Evolutionary conservation across 2,113 vertebrate genomes (phyloP).

Genomic region (Ivindomyrus marchei): DNA sequence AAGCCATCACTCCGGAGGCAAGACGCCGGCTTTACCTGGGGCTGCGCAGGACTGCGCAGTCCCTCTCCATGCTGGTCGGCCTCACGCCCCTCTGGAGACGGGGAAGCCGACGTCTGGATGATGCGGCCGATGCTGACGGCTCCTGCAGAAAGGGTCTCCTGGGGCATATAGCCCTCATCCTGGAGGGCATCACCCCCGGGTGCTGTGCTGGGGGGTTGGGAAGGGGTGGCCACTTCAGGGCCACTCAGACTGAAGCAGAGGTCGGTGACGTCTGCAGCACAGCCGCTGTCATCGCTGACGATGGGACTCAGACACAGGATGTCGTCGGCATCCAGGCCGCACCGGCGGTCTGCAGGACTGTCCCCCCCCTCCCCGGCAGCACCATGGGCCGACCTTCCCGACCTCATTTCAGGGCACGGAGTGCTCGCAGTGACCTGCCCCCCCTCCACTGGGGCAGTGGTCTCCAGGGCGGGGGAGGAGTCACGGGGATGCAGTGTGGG

Average conservation of each 20-base stretch:
- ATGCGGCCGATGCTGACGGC: neutral
- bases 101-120: neutral
- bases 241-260: no score
- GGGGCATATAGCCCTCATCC: neutral
- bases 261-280: neutral
- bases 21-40: neutral
- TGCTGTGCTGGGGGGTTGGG: neutral
- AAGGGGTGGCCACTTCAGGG: neutral
- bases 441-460: neutral
- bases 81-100: neutral
- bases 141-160: neutral
- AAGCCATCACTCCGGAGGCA: neutral
- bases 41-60: neutral
- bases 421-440: neutral
- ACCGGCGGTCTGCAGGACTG: neutral
- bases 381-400: neutral
- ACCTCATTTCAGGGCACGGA: neutral
- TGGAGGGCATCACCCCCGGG: neutral
- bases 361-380: neutral
- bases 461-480: neutral
- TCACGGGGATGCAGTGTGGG: neutral
- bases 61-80: no score
- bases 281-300: neutral
- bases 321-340: conserved; percentile 29
- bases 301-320: conserved; percentile 39